These are phyloP conservation scores for Morphnarchus princeps DNA, from an alignment of 2,113 vertebrate species.

Conservation along the genomic window DNA sequence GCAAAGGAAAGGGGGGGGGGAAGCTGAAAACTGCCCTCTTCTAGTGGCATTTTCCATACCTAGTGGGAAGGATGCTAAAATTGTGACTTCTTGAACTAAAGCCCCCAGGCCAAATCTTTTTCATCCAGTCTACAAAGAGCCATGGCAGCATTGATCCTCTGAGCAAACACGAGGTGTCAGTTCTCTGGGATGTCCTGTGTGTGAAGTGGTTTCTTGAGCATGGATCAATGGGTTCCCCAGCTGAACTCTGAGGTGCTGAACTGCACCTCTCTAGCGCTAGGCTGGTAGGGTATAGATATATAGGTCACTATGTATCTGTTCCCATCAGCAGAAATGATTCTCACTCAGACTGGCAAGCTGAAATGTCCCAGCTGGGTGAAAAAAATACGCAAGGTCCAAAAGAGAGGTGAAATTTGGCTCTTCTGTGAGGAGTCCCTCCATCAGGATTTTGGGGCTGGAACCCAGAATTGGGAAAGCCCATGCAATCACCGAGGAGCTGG, in stretches of 20 bases:
- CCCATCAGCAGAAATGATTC: not conserved
- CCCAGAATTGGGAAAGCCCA: not conserved
- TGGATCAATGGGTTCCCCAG: not conserved
- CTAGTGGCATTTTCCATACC: not conserved
- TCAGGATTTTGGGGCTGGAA: not conserved
- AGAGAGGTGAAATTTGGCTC: not conserved
- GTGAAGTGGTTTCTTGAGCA: not conserved
- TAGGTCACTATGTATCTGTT: not conserved
- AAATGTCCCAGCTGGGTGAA: not conserved
- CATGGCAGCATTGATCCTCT: not conserved
- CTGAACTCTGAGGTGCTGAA: not conserved
- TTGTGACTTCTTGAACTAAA: not conserved
- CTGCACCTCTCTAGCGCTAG: not conserved
- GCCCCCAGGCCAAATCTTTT: not conserved
- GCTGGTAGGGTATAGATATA: not conserved
- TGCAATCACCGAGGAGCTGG: not conserved
- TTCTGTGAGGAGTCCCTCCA: not conserved
- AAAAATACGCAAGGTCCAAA: not conserved
- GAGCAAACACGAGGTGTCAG: rapidly evolving
- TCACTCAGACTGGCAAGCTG: not conserved
- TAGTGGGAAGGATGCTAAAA: not conserved
- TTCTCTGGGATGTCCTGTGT: not conserved
- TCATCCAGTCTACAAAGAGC: rapidly evolving
- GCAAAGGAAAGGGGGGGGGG: not conserved
- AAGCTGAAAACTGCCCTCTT: not conserved